Base-by-base conservation (phyloP, 1,140 invertebrate genomes). In the Trichonephila inaurata region DNA sequence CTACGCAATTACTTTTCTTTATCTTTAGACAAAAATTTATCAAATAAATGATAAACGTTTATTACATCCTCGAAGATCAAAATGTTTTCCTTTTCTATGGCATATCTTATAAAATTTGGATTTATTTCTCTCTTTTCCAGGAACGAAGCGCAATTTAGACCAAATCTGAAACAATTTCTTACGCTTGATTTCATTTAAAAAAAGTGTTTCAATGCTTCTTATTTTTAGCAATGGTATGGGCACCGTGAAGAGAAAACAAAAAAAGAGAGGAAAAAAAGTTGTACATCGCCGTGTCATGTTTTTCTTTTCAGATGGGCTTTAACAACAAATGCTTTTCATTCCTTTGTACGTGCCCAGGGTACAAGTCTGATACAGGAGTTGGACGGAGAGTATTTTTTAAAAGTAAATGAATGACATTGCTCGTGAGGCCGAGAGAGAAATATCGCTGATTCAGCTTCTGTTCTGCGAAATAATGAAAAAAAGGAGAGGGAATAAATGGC, bases 121-220 rank as follows among this genome's bases (percentile, higher is more conserved):
- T 83, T 58, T 83, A 58, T 83, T 12, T 83, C 44, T 60, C 40
- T 24, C n/a, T 2, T 83, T 83, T 60, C 44, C 10, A 21, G n/a
- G 21, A 83, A 60, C 44, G 82, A 60, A 83, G n/a, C 21, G 51
- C 40, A 51, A 83, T 60, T 83, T 60, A 51, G 82, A 18, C 6
- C 19, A n/a, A 83, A 83, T 83, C 82, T 83, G 24, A 83, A 83
- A 83, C 82, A 83, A 83, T 83, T 83, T 83, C 40, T 83, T 19
- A n/a, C 82, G 82, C 21, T 58, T 21, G 82, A 60, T 83, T 83
- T 83, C 44, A 83, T 51, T 83, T 83, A 58, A 14, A n/a, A 83
- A 83, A 83, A 83, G 40, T 51, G 82, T 58, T 83, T 83, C 21
- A n/a, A 44, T 51, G 82, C 21, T 51, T 51, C 28, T 77, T 77